phyloP scores from a whole-genome alignment of 2,797 vertebrate species.

The Harpagifer antarcticus region DNA sequence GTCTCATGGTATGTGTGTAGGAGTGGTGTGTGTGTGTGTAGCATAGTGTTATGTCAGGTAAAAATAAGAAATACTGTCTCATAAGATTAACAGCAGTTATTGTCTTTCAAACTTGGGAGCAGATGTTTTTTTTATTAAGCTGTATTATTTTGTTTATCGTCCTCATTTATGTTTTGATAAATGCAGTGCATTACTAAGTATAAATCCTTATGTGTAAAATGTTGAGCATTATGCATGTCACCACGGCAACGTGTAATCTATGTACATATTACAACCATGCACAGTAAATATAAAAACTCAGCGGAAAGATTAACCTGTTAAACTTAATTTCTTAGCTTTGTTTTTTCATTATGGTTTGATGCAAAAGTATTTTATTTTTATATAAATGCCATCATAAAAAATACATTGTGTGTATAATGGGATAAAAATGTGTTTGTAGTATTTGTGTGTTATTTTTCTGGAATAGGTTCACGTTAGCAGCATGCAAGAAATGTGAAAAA shows the following conservation, averaged over 20 bases:
- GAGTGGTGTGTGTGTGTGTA: not conserved
- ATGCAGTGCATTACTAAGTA: not conserved
- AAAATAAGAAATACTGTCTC: not conserved
- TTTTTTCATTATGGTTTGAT: slow-evolving; percentile 26
- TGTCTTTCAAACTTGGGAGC: not conserved
- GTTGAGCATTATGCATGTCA: not conserved
- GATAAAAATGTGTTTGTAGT: slow-evolving; percentile 30
- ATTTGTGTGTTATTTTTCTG: not conserved
- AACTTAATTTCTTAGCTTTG: slow-evolving; percentile 25
- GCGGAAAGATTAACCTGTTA: not conserved
- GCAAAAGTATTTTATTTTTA: slow-evolving; percentile 66
- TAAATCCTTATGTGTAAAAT: not conserved
- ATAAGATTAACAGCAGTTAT: not conserved
- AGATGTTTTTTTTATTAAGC: slow-evolving; percentile 8
- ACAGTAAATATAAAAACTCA: not conserved
- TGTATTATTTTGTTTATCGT: slow-evolving; percentile 6
- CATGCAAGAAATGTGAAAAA: not conserved
- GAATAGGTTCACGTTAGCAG: not conserved
- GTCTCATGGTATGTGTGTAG: slow-evolving; percentile 33
- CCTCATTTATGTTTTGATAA: not conserved
- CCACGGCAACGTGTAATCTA: slow-evolving; percentile 2
- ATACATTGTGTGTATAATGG: not conserved
- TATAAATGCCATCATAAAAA: slow-evolving; percentile 37
- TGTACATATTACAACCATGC: not conserved
- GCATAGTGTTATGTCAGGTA: not conserved